Evolutionary conservation across 2,797 vertebrate species (phyloP).

Genomic region (Tapirus indicus): DNA sequence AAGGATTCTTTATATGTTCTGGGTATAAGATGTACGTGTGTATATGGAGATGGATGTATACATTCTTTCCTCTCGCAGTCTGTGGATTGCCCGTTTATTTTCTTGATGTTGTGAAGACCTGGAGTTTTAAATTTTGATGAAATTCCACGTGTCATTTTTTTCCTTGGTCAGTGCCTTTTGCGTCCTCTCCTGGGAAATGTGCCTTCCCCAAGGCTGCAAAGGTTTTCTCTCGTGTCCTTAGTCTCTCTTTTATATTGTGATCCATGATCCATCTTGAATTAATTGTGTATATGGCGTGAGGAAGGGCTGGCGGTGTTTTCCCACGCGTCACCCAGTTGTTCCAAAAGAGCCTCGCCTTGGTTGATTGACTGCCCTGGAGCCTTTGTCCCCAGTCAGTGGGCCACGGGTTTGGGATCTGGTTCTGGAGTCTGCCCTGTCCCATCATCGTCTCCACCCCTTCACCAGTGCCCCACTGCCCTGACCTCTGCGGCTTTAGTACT

Average conservation of each 20-base stretch:
- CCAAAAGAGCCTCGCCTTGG: too few relatives aligned
- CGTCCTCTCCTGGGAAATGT: background rate
- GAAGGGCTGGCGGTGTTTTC: background rate
- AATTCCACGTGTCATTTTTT: background rate
- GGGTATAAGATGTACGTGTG: fast-evolving
- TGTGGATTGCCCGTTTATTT: background rate
- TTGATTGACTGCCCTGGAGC: too few relatives aligned
- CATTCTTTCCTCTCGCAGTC: background rate
- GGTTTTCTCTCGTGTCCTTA: fast-evolving
- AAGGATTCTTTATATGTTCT: background rate
- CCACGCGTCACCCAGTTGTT: fast-evolving
- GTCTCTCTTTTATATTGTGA: fast-evolving
- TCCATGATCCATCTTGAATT: background rate
- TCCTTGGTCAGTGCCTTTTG: background rate
- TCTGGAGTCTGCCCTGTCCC: fast-evolving
- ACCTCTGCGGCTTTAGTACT: fast-evolving
- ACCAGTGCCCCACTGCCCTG: fast-evolving
- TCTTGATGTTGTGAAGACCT: background rate
- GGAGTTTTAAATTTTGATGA: background rate
- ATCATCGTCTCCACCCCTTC: fast-evolving
- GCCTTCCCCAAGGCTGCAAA: fast-evolving
- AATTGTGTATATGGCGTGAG: background rate
- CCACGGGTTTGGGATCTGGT: fast-evolving
- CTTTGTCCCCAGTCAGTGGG: fast-evolving
- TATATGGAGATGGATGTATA: fast-evolving